Conservation (phyloP, 1,140 invertebrate species). For the Pachyrhynchus sulphureomaculatus region DNA sequence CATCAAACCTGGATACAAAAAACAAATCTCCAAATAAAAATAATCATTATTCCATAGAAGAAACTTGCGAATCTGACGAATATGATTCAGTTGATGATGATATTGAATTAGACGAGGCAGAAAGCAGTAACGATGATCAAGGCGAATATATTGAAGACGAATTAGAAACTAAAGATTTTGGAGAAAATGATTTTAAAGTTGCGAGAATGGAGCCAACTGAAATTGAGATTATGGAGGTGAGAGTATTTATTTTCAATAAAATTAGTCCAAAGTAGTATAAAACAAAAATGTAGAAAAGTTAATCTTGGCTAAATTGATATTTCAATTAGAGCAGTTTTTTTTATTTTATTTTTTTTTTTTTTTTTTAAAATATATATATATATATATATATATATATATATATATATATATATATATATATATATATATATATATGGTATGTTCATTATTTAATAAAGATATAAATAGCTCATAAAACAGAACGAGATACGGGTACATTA, state of each 20-base stretch:
- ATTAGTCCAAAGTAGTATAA: no score
- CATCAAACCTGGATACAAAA: conserved; percentile 21
- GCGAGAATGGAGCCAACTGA: conserved; percentile 43
- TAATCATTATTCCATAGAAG: conserved; percentile 39
- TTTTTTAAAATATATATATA: no score
- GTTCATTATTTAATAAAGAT: no score
- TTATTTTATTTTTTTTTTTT: no score
- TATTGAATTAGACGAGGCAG: conserved; percentile 34
- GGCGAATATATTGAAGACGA: conserved; percentile 41
- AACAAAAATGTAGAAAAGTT: no score
- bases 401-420: no score
- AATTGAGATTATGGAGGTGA: conserved; percentile 48
- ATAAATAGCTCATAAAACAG: no score
- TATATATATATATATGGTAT: no score
- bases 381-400: no score
- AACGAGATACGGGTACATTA: no score
- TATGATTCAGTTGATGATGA: conserved; percentile 40
- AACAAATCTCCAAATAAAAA: conserved; percentile 5
- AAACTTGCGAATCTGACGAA: conserved; percentile 45
- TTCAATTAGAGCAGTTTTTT: no score
- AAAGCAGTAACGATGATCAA: conserved; percentile 5
- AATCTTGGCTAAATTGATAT: no score
- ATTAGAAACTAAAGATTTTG: conserved; percentile 40
- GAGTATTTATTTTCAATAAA: conserved; percentile 1
- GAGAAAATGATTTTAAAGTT: conserved; percentile 30